phyloP scores from a whole-genome alignment of 2,113 vertebrate genomes.

The Labeo catla region DNA sequence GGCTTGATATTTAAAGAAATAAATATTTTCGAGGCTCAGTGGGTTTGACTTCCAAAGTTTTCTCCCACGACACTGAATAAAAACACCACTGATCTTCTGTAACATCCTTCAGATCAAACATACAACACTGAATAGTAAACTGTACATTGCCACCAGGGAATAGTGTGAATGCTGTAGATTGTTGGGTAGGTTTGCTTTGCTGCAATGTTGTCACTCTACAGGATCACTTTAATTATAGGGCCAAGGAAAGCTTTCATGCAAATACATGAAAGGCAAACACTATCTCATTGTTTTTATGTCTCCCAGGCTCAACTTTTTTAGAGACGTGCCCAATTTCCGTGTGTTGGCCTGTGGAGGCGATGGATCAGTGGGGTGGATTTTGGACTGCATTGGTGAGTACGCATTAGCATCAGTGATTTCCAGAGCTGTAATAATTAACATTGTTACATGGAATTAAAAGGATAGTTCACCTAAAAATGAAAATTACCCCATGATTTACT shows the following conservation, averaged over 20 bases:
- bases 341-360: slow-evolving; percentile 90
- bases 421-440: slow-evolving; percentile 28
- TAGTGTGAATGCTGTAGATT: not conserved
- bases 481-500: no score
- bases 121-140: not conserved
- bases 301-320: slow-evolving; percentile 87
- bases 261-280: not conserved
- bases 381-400: slow-evolving; percentile 86
- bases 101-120: not conserved
- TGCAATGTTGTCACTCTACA: not conserved
- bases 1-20: not conserved
- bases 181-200: not conserved
- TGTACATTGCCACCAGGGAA: not conserved
- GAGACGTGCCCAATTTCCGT: slow-evolving; percentile 83
- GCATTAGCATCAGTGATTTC: not conserved
- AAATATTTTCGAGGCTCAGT: not conserved
- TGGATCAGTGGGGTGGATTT: slow-evolving; percentile 93
- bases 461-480: no score
- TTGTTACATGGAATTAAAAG: not conserved
- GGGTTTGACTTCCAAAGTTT: not conserved
- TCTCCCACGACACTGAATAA: not conserved
- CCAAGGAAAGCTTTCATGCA: not conserved
- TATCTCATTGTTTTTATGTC: slow-evolving; percentile 50
- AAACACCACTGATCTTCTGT: not conserved
- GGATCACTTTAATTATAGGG: slow-evolving; percentile 6